phyloP scores from a whole-genome alignment of 2,797 vertebrate genomes.

The Halcyon leucocephala region DNA sequence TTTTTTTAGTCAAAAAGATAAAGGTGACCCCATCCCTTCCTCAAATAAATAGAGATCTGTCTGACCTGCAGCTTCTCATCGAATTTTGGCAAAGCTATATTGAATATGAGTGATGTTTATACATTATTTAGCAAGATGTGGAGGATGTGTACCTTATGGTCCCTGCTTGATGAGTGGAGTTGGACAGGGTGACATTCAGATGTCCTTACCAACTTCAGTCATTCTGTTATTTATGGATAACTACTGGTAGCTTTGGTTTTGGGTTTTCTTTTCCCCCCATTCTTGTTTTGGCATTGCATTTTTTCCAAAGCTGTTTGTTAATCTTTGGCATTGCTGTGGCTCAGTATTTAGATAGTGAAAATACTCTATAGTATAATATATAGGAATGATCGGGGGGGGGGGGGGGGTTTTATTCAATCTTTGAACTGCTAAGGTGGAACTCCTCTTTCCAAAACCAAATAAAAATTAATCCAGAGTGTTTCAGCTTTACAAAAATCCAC shows the following conservation, averaged over 20 bases:
- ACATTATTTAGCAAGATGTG: neutral
- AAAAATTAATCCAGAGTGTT: neutral
- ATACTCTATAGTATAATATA: too few relatives aligned
- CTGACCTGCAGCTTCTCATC: neutral
- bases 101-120: neutral
- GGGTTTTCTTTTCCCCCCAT: neutral
- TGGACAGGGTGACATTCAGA: too few relatives aligned
- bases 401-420: neutral
- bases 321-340: neutral
- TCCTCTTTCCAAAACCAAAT: neutral
- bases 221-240: neutral
- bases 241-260: neutral
- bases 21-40: too few relatives aligned
- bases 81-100: neutral
- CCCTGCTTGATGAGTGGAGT: neutral
- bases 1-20: too few relatives aligned
- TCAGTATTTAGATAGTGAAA: neutral
- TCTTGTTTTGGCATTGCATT: neutral
- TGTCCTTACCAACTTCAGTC: too few relatives aligned
- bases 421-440: neutral
- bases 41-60: neutral
- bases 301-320: neutral
- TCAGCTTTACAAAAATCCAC: neutral
- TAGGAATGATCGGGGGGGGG: fast-evolving
- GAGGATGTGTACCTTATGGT: neutral